Evolutionary conservation across 2,113 vertebrate species (phyloP).

Genomic region (Osmerus mordax): DNA sequence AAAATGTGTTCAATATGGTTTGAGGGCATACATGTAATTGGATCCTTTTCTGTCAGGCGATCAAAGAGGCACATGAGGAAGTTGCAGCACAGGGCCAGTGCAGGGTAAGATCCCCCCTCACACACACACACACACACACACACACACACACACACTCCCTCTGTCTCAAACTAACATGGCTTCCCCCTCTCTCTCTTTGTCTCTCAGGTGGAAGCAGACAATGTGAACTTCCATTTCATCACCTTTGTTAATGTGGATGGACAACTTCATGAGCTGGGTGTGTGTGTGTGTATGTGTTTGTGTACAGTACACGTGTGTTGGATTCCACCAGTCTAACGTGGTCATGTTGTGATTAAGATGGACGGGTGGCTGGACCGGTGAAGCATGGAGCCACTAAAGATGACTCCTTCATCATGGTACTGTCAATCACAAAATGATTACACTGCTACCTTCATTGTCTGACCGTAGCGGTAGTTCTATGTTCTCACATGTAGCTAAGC

Average conservation of each 20-base stretch:
- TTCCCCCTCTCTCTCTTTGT: not conserved
- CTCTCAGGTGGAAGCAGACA: constrained; percentile 81
- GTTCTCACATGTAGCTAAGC: too few relatives aligned
- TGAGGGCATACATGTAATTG: not conserved
- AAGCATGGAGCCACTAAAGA: constrained; percentile 83
- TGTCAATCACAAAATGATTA: not conserved
- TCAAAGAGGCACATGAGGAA: constrained; percentile 83
- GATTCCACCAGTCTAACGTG: not conserved
- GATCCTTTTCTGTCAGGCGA: constrained; percentile 70
- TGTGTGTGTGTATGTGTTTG: constrained; percentile 30
- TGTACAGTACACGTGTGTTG: not conserved
- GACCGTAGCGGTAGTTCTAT: too few relatives aligned
- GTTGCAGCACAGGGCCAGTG: constrained; percentile 89
- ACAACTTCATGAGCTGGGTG: constrained; percentile 91
- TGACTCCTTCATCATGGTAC: constrained; percentile 80
- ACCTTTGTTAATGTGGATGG: constrained; percentile 86
- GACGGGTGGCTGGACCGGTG: constrained; percentile 83
- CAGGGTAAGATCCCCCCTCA: constrained; percentile 72
- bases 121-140: too few relatives aligned
- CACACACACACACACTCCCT: not conserved
- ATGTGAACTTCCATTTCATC: constrained; percentile 94
- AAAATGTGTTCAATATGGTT: not conserved
- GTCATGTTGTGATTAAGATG: constrained; percentile 75
- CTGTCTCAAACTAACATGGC: too few relatives aligned
- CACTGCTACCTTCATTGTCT: too few relatives aligned